These are phyloP conservation scores for Corapipo altera DNA, from an alignment of 2,113 vertebrate species.

Conservation along the genomic window DNA sequence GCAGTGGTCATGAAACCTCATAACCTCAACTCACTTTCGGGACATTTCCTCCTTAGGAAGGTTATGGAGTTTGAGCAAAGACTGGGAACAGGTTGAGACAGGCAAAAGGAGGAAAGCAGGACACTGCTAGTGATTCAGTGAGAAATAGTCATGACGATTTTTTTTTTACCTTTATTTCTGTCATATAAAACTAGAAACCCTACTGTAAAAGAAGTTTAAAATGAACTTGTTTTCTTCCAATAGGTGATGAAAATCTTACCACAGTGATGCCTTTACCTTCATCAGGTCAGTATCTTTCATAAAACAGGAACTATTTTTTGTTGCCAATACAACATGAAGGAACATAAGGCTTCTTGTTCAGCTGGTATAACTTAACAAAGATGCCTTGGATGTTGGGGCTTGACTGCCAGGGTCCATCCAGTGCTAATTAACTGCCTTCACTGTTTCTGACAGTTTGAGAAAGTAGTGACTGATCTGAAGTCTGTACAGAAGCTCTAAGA, in stretches of 20 bases:
- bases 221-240: background rate
- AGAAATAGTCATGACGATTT: background rate
- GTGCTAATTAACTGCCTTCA: background rate
- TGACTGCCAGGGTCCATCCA: background rate
- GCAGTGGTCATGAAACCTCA: background rate
- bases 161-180: background rate
- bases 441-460: background rate
- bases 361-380: background rate
- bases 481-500: background rate
- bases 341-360: background rate
- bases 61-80: background rate
- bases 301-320: background rate
- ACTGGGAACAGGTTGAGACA: background rate
- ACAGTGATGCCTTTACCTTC: background rate
- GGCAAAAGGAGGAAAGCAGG: background rate
- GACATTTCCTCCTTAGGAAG: background rate
- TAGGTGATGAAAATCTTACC: background rate
- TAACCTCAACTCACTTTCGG: background rate
- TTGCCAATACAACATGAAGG: background rate
- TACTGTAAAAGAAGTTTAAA: background rate
- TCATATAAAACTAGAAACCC: background rate
- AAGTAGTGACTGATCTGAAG: background rate
- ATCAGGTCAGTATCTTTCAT: background rate
- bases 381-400: background rate
- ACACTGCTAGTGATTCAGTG: background rate